Evolutionary conservation across 2,113 vertebrate genomes (phyloP), one percentile per base, ranked within the genome.

Genomic region (Phainopepla nitens): DNA sequence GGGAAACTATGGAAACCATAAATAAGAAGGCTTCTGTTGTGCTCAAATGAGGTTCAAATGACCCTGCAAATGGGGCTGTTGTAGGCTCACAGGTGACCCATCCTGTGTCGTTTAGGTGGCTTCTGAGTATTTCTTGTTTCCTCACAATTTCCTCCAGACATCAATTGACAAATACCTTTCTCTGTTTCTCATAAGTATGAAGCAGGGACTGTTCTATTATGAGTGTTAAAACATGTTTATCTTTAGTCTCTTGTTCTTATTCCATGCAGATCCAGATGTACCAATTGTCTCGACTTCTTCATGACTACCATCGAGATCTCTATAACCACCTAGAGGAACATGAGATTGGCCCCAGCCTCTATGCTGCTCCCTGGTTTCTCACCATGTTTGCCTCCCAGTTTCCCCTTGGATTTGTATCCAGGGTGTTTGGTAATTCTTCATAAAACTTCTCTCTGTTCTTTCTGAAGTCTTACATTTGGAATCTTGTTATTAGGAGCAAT

Each of bases 291-390:
- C 96, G 98, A 68, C 98, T 98, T 15, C 98, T 98, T 42, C 98
- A 98, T 14, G 98, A 98, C 69, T 98, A 98, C 96, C 98, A 98
- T 85, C 69, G 98, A 70, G 98, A 98, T 87, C 98, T 98, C 35
- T 98, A 98, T 70, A 96, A 97, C 62, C 98, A 98, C 92, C 95
- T 98, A 29, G 98, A 98, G 83, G 98, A 98, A 54, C 97, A 98
- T 7, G 98, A 98, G 92, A 98, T 98, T 7, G 98, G 98, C 13
- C 98, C 98, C 82, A 98, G 98, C 70, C 98, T 98, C 25, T 98
- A 98, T 23, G 98, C 98, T 16, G 98, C 98, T 19, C 98, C 98
- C 28, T 98, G 98, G 98, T 98, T 98, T 68, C 98, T 98, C 76
- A 98, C 98, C 2, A 97, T 98, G 94, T 98, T 98, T 73, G 98